These are phyloP conservation scores for Formica aserva DNA, from an alignment of 2,888 invertebrate species.

Conservation along the genomic window DNA sequence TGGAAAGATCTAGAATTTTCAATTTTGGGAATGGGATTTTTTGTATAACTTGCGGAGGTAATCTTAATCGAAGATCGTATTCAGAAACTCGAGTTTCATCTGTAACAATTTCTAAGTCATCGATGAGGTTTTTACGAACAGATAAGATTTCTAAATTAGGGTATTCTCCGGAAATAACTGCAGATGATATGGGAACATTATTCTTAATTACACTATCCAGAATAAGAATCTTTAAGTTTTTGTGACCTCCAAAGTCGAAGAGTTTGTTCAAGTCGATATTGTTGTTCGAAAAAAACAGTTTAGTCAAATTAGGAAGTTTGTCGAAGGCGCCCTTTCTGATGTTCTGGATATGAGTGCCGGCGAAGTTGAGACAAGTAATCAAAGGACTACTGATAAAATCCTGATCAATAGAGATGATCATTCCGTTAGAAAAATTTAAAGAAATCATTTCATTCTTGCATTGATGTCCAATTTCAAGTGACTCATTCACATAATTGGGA, in stretches of 20 bases:
- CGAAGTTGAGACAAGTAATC: constrained; percentile 32
- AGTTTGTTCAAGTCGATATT: accelerated
- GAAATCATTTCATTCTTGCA: neutral
- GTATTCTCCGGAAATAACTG: neutral
- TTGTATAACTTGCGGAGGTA: no score
- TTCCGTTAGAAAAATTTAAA: constrained; percentile 1
- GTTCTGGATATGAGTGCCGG: accelerated
- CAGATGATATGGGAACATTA: no score
- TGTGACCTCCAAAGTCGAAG: constrained; percentile 42
- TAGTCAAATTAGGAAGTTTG: constrained; percentile 30
- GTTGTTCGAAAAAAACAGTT: constrained; percentile 29
- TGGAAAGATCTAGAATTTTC: constrained; percentile 49
- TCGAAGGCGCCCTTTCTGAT: constrained; percentile 17
- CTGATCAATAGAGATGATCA: accelerated
- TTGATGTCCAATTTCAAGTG: neutral
- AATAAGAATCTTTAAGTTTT: neutral
- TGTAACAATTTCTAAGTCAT: accelerated
- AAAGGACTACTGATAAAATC: neutral
- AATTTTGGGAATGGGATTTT: constrained; percentile 45
- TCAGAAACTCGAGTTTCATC: neutral
- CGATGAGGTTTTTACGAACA: neutral
- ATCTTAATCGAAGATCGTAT: no score
- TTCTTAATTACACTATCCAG: neutral
- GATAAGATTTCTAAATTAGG: constrained; percentile 13
- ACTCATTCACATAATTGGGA: neutral